A percentile compares a stretch with the other conserved stretches of the same genome.
Evolutionary conservation across 1,140 invertebrate genomes (phyloP).

Genomic region (Augochlora pura): DNA sequence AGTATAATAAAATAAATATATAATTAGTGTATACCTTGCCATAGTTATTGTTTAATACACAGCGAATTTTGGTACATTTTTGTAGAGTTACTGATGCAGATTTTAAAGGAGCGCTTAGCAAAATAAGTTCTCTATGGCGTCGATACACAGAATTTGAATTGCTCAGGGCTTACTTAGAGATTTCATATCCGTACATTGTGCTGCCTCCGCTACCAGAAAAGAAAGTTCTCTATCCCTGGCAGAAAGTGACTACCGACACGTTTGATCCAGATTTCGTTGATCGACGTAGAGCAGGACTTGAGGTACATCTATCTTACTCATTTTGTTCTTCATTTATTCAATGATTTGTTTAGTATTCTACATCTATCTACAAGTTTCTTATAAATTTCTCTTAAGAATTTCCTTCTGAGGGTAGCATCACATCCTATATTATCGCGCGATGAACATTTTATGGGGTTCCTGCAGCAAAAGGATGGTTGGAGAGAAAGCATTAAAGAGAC

Average conservation of each 20-base stretch:
- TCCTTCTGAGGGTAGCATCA: conserved; percentile 87
- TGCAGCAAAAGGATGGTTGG: conserved; percentile 89
- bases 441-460: conserved; percentile 87
- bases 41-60: not conserved
- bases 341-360: conserved; percentile 8
- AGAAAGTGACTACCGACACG: conserved; percentile 88
- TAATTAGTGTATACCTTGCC: not conserved
- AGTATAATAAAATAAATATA: conserved; percentile 66
- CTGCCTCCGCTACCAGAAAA: conserved; percentile 92
- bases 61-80: conserved; percentile 46
- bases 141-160: conserved; percentile 93
- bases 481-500: conserved; percentile 87
- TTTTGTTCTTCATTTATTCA: conserved; percentile 7
- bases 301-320: conserved; percentile 78
- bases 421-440: conserved; percentile 89
- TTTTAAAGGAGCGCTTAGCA: conserved; percentile 83
- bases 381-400: conserved; percentile 82
- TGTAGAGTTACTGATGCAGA: conserved; percentile 86
- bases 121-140: conserved; percentile 87
- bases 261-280: conserved; percentile 94
- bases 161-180: conserved; percentile 87
- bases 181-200: conserved; percentile 89
- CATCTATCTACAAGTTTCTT: conserved; percentile 12
- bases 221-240: conserved; percentile 89
- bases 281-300: conserved; percentile 87